Conservation (phyloP, 2,888 invertebrate genomes). For the Chymomyza fuscimana region DNA sequence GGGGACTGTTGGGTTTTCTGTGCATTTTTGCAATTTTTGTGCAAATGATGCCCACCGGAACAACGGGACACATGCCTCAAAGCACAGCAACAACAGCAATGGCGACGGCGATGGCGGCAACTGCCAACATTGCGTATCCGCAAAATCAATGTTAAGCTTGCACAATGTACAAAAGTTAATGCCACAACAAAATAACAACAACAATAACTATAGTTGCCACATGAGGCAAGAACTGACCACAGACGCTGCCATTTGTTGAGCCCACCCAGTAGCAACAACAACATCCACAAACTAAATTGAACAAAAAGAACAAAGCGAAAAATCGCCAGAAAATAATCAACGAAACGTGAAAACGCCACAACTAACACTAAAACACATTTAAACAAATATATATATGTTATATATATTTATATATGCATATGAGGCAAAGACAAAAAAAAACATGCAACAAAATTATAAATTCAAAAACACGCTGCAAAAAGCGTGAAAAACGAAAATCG, state of each 20-base stretch:
- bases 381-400: conserved; percentile 17
- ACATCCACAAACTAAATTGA: conserved; percentile 8
- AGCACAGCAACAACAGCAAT: conserved; percentile 28
- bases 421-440: conserved; percentile 12
- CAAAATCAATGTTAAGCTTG: conserved; percentile 64
- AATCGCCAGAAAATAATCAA: conserved; percentile 41
- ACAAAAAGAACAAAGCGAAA: conserved; percentile 19
- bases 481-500: conserved; percentile 36
- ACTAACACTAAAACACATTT: conserved; percentile 31
- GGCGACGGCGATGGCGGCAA: not conserved
- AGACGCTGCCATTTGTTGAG: conserved; percentile 15
- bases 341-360: conserved; percentile 33
- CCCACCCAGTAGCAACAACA: conserved; percentile 25
- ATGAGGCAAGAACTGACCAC: conserved; percentile 32
- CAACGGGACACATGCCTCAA: conserved; percentile 57
- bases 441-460: conserved; percentile 39
- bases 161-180: conserved; percentile 57
- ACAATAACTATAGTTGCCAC: conserved; percentile 17
- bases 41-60: conserved; percentile 71
- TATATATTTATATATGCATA: conserved; percentile 13
- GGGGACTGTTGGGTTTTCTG: conserved; percentile 25
- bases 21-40: conserved; percentile 63
- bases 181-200: conserved; percentile 26
- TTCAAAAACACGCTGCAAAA: conserved; percentile 35
- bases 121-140: conserved; percentile 39